Evolutionary conservation across 2,797 vertebrate species (phyloP), one percentile per base, ranked within the genome.

Genomic region (Tachyglossus aculeatus): DNA sequence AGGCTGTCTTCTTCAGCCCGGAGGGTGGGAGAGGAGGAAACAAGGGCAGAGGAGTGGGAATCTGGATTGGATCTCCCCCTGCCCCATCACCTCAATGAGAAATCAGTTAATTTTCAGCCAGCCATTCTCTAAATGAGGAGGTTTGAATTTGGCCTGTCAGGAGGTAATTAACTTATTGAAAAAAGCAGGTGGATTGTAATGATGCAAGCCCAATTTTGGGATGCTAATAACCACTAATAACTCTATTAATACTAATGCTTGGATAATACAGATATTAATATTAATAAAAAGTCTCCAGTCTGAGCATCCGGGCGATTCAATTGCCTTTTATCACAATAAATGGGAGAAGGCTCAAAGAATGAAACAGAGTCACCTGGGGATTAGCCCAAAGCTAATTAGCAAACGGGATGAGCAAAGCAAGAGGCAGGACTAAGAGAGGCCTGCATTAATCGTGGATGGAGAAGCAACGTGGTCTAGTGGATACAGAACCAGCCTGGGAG

Each of bases 141-240:
- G 47, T 61, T 36, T 1, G 7, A 12, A 37, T 73, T 58, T 32
- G 52, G 38, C 14, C 24, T 65, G 57, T 52, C 47, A 52, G 31
- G 36, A 64, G 60, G 27, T 12, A 78, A 41, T 58, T 11, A 2
- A n/a, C 16, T 9, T 22, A 61, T 70, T 58, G 66, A 16, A 61
- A 78, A 63, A 36, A 73, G 25, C 37, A 73, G 45, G 15, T 75
- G 16, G 25, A 47, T 70, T 75, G 60, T 67, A 78, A 78, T 44
- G 55, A 40, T 32, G 19, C 37, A 22, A 19, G 69, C 63, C 44
- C 34, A 48, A 48, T 71, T 79, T 69, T 27, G 15, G 22, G 50
- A 51, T 70, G 36, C 25, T 60, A 60, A 50, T 38, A 9, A 44
- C 48, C 38, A 11, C 22, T 63, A 44, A 57, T 66, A 71, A 57